Evolutionary conservation across 1,140 invertebrate species (phyloP).

Genomic region (Triops longicaudatus): DNA sequence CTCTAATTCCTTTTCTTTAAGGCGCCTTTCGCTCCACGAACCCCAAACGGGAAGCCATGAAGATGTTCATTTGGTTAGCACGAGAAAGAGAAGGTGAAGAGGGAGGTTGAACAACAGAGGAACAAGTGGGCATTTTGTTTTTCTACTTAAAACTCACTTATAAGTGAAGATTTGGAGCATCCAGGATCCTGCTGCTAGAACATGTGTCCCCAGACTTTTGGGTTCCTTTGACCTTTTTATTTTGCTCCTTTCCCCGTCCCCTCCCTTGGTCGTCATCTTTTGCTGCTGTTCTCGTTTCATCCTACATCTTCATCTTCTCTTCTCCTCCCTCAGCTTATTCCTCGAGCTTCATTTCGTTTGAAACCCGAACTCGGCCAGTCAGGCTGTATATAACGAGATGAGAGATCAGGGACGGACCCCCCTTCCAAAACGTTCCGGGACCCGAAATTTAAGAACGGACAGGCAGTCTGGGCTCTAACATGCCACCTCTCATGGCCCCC

Average conservation of each 20-base stretch:
- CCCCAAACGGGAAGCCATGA: neutral
- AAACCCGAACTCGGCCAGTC: slow-evolving; percentile 1
- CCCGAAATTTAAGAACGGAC: slow-evolving; percentile 12
- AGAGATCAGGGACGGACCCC: neutral
- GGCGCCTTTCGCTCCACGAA: neutral
- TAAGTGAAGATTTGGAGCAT: neutral
- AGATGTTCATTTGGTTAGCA: neutral
- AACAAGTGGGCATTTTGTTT: slow-evolving; percentile 12
- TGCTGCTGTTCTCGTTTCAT: slow-evolving; percentile 10
- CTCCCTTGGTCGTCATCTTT: neutral
- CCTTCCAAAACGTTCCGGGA: neutral
- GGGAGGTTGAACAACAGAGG: neutral
- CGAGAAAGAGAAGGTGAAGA: neutral
- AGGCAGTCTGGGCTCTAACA: neutral
- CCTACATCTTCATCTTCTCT: neutral
- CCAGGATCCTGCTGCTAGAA: neutral
- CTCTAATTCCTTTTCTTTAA: neutral
- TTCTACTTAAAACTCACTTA: neutral
- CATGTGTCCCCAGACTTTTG: slow-evolving; percentile 8
- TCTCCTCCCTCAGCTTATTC: neutral
- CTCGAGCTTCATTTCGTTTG: neutral
- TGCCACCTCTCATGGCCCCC: neutral
- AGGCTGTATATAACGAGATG: slow-evolving; percentile 1
- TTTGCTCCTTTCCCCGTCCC: neutral
- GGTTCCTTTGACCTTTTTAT: slow-evolving; percentile 2